Evolutionary conservation across 1,140 invertebrate genomes (phyloP), one percentile per base, ranked within the genome.

Genomic region (Drosophila miranda): DNA sequence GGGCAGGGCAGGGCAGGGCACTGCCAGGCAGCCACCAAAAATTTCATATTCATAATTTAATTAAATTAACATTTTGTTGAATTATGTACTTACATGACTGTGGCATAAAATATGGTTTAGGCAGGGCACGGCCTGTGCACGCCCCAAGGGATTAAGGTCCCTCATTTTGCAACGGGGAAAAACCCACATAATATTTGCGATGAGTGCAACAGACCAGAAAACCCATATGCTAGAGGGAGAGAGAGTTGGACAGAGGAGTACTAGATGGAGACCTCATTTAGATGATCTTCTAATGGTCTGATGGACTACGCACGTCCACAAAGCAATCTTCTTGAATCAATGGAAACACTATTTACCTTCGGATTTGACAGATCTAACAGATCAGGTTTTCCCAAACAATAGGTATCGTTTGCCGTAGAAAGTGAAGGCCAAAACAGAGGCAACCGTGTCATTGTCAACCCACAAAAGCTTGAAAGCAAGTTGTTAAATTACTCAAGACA

Each of bases 41-140:
- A 84, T 83, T 73, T 84, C 72, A 55, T 80, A 83, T 83, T 83
- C 80, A 83, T 84, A 83, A 76, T 83, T 83, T 79, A 83, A 83
- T 83, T 83, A 83, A 83, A 84, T 83, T 83, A 83, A 83, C 80
- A 83, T 83, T 83, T 83, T 79, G 80, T 58, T 84, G 80, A 84
- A 84, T 73, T 83, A 74, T 74, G 70, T 64, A 84, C 80, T 79
- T 84, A 75, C 46, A 55, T 58, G 71, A 55, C 48, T 64, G 55
- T 64, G 55, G 62, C 66, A 68, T 64, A 68, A 69, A 68, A 64
- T 74, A 66, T 59, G 71, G 61, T 49, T 59, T 75, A 72, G 55
- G 23, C 55, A 67, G 34, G 52, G 56, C 51, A 49, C 57, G 49
- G 45, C 72, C 75, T 67, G 61, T 59, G 61, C 75, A 45, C 30